These are phyloP conservation scores for Bruchidius siliquastri DNA, from an alignment of 2,888 invertebrate species.

Conservation along the genomic window DNA sequence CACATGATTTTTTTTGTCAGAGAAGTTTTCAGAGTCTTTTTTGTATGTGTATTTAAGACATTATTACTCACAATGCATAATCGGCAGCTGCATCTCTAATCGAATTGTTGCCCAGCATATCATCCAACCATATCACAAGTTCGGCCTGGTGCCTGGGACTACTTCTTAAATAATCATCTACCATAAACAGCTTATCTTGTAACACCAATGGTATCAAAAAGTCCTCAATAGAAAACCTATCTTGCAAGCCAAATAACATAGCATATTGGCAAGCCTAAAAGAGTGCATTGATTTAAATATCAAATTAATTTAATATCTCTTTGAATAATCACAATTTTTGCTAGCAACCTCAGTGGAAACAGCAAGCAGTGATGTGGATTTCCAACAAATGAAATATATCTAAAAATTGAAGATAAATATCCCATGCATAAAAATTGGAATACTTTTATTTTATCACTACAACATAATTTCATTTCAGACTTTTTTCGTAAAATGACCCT, in stretches of 20 bases:
- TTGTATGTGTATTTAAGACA: too few species aligned
- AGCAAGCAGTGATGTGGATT: too few species aligned
- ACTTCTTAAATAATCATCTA: constrained; percentile 69
- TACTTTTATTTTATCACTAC: too few species aligned
- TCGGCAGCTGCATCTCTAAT: constrained; percentile 53
- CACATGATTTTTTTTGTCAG: background rate
- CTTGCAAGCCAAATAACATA: constrained; percentile 61
- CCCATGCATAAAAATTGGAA: too few species aligned
- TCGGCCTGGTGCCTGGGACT: constrained; percentile 61
- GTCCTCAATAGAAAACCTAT: constrained; percentile 64
- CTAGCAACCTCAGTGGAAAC: too few species aligned
- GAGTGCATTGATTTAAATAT: background rate
- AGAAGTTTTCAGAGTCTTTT: constrained; percentile 1
- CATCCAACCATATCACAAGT: constrained; percentile 68
- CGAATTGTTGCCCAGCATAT: constrained; percentile 58
- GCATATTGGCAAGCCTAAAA: constrained; percentile 64
- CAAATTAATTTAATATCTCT: background rate
- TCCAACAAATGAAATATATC: too few species aligned
- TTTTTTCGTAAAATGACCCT: too few species aligned
- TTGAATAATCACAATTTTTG: too few species aligned
- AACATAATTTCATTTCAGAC: too few species aligned
- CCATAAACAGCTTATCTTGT: constrained; percentile 72
- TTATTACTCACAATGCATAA: constrained; percentile 29
- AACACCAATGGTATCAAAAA: constrained; percentile 73
- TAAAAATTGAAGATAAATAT: too few species aligned